These are phyloP conservation scores for Otus sunia DNA, from an alignment of 2,113 vertebrate genomes.

Conservation along the genomic window DNA sequence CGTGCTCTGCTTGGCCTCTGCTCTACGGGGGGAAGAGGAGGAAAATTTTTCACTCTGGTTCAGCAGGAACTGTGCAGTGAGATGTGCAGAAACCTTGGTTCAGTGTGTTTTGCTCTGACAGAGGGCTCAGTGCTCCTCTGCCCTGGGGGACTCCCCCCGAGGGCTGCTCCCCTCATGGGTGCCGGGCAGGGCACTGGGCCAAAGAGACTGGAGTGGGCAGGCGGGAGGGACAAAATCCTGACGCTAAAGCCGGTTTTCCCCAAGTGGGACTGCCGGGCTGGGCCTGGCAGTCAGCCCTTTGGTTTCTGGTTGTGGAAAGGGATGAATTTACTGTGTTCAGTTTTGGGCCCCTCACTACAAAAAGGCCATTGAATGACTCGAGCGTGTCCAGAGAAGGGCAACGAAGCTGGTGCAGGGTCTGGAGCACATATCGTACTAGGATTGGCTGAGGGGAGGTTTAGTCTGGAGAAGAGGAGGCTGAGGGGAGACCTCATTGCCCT, in stretches of 20 bases:
- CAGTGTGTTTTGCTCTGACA: neutral
- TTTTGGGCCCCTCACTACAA: no score
- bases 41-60: neutral
- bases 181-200: neutral
- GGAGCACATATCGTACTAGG: no score
- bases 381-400: no score
- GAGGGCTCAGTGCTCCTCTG: neutral
- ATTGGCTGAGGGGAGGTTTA: no score
- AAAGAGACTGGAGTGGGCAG: no score
- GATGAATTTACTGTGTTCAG: no score
- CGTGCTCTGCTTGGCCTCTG: neutral
- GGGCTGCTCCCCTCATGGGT: accelerated
- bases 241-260: neutral
- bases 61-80: neutral
- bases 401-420: no score
- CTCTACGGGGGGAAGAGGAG: neutral
- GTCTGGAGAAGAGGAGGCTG: no score
- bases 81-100: neutral
- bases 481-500: no score
- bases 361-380: no score
- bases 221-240: neutral
- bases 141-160: no score
- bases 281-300: accelerated
- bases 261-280: neutral
- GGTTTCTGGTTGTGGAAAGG: neutral